phyloP scores from a whole-genome alignment of 2,888 invertebrate species.

The Cheilosia soror region DNA sequence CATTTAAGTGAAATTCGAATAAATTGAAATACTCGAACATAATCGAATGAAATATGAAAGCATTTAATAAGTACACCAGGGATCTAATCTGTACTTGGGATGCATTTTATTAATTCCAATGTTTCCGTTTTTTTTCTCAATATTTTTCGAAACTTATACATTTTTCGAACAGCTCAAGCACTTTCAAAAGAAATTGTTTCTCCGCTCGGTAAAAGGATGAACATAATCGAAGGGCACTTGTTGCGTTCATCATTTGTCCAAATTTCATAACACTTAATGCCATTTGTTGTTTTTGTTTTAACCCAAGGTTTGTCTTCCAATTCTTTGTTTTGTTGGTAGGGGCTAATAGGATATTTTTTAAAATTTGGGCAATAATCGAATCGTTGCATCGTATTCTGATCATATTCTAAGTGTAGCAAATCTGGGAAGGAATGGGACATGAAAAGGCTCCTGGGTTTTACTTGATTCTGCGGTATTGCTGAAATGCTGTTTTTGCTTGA shows the following conservation, averaged over 20 bases:
- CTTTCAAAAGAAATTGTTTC: constrained; percentile 44
- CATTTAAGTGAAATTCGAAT: not conserved
- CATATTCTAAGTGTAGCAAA: not conserved
- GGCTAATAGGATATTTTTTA: not conserved
- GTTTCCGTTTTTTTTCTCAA: not conserved
- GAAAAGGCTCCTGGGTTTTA: too few species aligned
- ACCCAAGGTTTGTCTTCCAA: not conserved
- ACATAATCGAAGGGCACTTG: constrained; percentile 40
- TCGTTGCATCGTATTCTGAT: not conserved
- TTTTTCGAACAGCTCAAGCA: constrained; percentile 3
- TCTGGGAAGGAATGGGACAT: not conserved
- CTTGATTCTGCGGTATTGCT: not conserved
- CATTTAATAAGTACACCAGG: too few species aligned
- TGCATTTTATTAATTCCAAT: not conserved
- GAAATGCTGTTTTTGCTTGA: not conserved
- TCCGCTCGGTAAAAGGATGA: constrained; percentile 31
- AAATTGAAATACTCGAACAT: not conserved
- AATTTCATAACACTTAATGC: constrained; percentile 42
- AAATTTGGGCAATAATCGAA: not conserved
- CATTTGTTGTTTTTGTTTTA: not conserved
- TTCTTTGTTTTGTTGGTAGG: not conserved
- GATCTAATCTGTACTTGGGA: too few species aligned
- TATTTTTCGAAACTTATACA: not conserved
- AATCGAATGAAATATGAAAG: too few species aligned
- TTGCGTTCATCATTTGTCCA: constrained; percentile 21